phyloP scores from a whole-genome alignment of 2,113 vertebrate species.

The Xenus cinereus region DNA sequence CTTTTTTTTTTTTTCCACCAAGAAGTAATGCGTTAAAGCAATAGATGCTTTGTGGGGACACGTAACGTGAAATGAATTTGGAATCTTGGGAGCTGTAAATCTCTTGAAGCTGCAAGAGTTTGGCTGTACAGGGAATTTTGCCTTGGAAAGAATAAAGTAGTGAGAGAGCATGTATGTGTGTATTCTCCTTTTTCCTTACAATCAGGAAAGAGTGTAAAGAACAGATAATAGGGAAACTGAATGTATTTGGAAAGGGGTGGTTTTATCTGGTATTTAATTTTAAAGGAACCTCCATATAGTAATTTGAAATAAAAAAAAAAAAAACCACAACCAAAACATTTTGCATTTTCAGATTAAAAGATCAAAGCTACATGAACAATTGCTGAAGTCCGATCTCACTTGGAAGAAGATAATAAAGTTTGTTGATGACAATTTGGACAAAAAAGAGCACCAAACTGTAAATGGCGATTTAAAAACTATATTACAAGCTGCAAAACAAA shows the following conservation, averaged over 20 bases:
- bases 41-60: not conserved
- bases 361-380: constrained; percentile 82
- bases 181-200: not conserved
- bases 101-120: not conserved
- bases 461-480: constrained; percentile 86
- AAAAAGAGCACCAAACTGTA: constrained; percentile 78
- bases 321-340: not conserved
- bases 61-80: not conserved
- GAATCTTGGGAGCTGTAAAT: not conserved
- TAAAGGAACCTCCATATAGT: not conserved
- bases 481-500: constrained; percentile 90
- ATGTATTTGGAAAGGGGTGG: not conserved
- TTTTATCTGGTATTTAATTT: not conserved
- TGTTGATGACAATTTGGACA: constrained; percentile 84
- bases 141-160: not conserved
- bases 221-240: not conserved
- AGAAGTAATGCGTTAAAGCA: not conserved
- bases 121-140: not conserved
- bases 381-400: constrained; percentile 83
- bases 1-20: not conserved
- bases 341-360: constrained; percentile 83
- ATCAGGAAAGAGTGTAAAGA: not conserved
- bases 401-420: constrained; percentile 92
- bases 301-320: not conserved
- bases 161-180: fast-evolving